Percentiles rank a stretch among this genome's conserved stretches.
Conservation (phyloP, 1,140 invertebrate genomes). For the Aphis craccivora region DNA sequence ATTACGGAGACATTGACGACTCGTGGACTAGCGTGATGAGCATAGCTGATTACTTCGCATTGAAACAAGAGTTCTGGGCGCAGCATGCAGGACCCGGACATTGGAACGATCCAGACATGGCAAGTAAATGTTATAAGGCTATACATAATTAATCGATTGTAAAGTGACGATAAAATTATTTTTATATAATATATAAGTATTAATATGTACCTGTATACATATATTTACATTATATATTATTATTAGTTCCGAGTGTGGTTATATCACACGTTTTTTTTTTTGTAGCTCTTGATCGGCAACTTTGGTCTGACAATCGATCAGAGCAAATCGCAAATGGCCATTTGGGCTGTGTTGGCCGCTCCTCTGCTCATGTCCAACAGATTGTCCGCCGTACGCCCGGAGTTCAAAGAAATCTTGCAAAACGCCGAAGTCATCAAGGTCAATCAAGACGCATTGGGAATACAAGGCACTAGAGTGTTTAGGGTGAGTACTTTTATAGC, state of each 20-base stretch:
- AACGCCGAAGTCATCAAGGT: constrained; percentile 80
- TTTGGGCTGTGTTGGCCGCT: constrained; percentile 89
- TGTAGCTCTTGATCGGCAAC: constrained; percentile 84
- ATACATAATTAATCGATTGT: not conserved
- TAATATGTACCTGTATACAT: no score
- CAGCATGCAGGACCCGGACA: constrained; percentile 81
- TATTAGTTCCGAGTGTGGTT: not conserved
- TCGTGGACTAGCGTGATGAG: constrained; percentile 75
- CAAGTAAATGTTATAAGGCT: constrained; percentile 64
- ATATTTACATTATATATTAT: no score
- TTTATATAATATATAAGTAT: not conserved
- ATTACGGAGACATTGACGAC: constrained; percentile 85
- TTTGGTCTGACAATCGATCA: constrained; percentile 85
- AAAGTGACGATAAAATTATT: not conserved
- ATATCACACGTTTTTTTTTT: constrained; percentile 51
- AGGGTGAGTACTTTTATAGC: constrained; percentile 61
- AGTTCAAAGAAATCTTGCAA: constrained; percentile 78
- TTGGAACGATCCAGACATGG: constrained; percentile 94
- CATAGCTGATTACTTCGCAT: constrained; percentile 81
- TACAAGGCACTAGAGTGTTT: constrained; percentile 69
- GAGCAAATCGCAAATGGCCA: constrained; percentile 84
- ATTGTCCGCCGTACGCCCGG: constrained; percentile 74
- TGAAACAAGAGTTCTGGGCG: constrained; percentile 77
- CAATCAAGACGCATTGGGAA: constrained; percentile 85
- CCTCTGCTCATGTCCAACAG: constrained; percentile 90